A percentile compares a stretch with the other conserved stretches of the same genome.
Evolutionary conservation across 2,888 invertebrate genomes (phyloP).

Genomic region (Graphium colonna): DNA sequence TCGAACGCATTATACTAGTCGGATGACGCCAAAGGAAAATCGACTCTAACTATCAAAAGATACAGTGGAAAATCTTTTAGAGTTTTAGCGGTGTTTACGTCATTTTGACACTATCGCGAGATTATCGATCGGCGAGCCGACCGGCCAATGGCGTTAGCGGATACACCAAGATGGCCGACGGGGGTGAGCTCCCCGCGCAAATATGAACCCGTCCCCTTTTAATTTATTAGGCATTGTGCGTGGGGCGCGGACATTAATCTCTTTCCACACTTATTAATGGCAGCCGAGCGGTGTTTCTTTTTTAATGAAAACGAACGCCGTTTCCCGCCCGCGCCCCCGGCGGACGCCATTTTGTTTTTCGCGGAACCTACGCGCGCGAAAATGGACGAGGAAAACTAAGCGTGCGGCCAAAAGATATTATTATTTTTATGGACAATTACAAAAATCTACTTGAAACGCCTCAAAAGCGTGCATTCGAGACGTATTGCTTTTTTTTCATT

Average conservation of each 20-base stretch:
- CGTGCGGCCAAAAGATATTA: no score
- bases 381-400: no score
- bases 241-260: slow-evolving; percentile 69
- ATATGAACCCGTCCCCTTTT: slow-evolving; percentile 62
- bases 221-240: slow-evolving; percentile 78
- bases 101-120: slow-evolving; percentile 31
- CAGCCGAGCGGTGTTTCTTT: slow-evolving; percentile 59
- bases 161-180: slow-evolving; percentile 60
- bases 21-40: background rate
- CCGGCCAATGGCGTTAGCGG: slow-evolving; percentile 57
- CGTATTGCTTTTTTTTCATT: no score
- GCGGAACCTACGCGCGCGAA: no score
- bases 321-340: slow-evolving; percentile 46
- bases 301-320: slow-evolving; percentile 66
- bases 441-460: no score
- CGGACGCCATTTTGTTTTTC: slow-evolving; percentile 27
- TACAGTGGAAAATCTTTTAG: background rate
- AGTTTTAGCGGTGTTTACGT: no score
- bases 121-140: slow-evolving; percentile 66
- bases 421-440: no score
- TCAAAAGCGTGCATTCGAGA: no score
- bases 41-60: background rate
- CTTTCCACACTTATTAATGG: slow-evolving; percentile 77
- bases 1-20: background rate
- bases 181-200: slow-evolving; percentile 59